Base-by-base conservation (phyloP, 2,113 vertebrate species). In the Sceloporus undulatus region DNA sequence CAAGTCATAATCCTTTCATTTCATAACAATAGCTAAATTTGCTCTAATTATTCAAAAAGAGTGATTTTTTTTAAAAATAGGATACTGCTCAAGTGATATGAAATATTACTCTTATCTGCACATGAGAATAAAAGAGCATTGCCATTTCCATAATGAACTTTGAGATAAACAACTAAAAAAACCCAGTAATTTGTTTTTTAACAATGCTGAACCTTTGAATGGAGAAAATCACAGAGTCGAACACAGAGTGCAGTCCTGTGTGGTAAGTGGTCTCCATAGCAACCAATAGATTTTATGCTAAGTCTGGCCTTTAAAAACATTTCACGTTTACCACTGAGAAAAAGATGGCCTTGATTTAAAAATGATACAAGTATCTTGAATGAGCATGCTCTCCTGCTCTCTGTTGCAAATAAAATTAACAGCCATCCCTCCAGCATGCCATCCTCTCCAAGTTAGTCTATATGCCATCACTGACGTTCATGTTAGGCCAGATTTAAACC, bases 261-360 rank as follows among this genome's bases (percentile, higher is more conserved):
- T 96, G 97, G 96, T 96, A 97, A 97, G 96, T 97, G 96, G 97
- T 98, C 96, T 96, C 97, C 97, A 98, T 97, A 94, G 97, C 95
- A 98, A 98, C 97, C 96, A 96, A 97, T 97, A 96, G 97, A 97
- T 97, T 97, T 97, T 97, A 97, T 97, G 97, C 96, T 97, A 98
- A 97, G 96, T 97, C 96, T 97, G 96, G 96, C 97, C 97, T 97
- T 98, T 97, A 97, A 97, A 98, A 98, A 97, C 97, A 98, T 97
- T 97, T 97, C 97, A 97, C 96, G 97, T 97, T 97, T 97, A 96
- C 96, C 95, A 96, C 95, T 87, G 92, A 97, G 96, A 97, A 97
- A 97, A 96, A 97, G 97, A 97, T 97, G 97, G 96, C 96, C 97
- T 97, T 97, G 97, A 97, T 97, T 98, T 97, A 95, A 97, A 97